These are phyloP conservation scores for Burhinus oedicnemus DNA, from an alignment of 2,113 vertebrate species.

Conservation along the genomic window DNA sequence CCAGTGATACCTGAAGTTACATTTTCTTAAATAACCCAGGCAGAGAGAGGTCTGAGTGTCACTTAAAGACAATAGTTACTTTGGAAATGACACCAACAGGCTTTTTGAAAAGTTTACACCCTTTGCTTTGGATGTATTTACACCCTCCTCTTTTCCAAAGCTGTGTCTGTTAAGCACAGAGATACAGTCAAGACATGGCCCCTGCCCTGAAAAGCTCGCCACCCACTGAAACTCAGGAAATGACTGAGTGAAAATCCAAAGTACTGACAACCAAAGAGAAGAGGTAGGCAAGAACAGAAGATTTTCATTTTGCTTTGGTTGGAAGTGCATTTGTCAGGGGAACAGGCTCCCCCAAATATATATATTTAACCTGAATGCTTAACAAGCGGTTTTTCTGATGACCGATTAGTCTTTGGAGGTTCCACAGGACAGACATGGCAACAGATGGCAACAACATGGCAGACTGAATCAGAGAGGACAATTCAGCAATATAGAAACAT, in stretches of 20 bases:
- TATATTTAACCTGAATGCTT: background rate
- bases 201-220: background rate
- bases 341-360: background rate
- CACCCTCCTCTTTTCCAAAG: background rate
- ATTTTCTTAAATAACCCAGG: background rate
- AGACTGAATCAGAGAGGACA: background rate
- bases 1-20: background rate
- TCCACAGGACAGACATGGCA: background rate
- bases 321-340: background rate
- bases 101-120: background rate
- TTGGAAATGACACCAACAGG: background rate
- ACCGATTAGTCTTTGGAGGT: background rate
- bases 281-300: background rate
- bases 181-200: background rate
- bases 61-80: background rate
- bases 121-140: background rate
- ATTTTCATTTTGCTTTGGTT: background rate
- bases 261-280: background rate
- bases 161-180: background rate
- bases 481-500: fast-evolving
- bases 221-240: background rate
- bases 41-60: background rate
- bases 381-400: background rate
- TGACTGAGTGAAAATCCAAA: background rate
- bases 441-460: background rate